Evolutionary conservation across 2,113 vertebrate genomes (phyloP), one percentile per base, ranked within the genome.

Genomic region (Psittacara wagleri): DNA sequence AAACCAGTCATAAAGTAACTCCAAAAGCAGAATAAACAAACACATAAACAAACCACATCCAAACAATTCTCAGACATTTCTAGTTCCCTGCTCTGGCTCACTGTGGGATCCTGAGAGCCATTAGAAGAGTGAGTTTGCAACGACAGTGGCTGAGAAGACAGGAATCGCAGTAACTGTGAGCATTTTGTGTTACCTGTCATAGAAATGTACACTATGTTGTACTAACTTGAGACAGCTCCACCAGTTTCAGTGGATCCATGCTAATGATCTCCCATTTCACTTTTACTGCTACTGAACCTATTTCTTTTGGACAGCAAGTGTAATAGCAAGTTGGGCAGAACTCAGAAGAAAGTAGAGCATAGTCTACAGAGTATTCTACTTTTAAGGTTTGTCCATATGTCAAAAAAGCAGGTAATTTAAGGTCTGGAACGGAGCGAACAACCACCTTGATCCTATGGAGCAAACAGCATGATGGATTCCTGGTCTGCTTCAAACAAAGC

Each of bases 141-240:
- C 13, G 29, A 61, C 0, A 0, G 28, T 28, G 41, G 31, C n/a
- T 76, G 62, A 63, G 63, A 67, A 83, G 52, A 49, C 37, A 49
- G 44, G 37, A 83, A 80, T 35, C 22, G 24, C 62, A 33, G 62
- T 17, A 61, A n/a, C 35, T 24, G 19, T 43, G 23, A 67, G 63
- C 1, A 2, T 48, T 37, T 63, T 39, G 28, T 37, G 17, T 55
- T 35, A 69, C 39, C 35, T 44, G 78, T 31, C 61, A 59, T 1
- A 52, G 55, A 85, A 84, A 55, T 1, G 2, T 2, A 13, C 0
- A 0, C 46, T 29, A 17, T 2, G 1, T 13, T 48, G 46, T 28
- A 44, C 41, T 41, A 23, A 52, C 1, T 1, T 27, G 29, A 61
- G 61, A 75, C 29, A 27, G 7, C 25, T 78, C 61, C 44, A 48